Evolutionary conservation across 2,888 invertebrate species (phyloP).

Genomic region (Myopa testacea): DNA sequence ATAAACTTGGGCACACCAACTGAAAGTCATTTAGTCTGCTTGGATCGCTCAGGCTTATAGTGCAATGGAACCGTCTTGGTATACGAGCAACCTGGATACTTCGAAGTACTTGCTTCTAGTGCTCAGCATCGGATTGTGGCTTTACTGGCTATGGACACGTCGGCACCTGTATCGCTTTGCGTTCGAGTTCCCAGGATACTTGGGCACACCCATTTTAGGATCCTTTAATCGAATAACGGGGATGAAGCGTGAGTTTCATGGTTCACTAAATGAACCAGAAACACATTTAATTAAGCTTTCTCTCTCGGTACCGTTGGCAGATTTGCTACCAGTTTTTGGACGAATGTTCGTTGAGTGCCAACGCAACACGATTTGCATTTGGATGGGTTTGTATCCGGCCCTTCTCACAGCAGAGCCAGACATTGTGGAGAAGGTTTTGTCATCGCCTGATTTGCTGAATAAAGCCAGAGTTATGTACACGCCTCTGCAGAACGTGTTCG

Average conservation of each 20-base stretch:
- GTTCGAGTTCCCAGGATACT: slow-evolving; percentile 39
- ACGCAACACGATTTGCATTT: slow-evolving; percentile 42
- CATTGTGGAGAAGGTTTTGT: slow-evolving; percentile 46
- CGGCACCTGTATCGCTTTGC: slow-evolving; percentile 42
- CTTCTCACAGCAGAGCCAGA: slow-evolving; percentile 47
- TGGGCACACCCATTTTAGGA: slow-evolving; percentile 43
- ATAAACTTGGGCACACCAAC: no score
- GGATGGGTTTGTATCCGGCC: slow-evolving; percentile 46
- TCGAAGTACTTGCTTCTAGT: slow-evolving; percentile 12
- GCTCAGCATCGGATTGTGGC: slow-evolving; percentile 39
- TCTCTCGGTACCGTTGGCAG: slow-evolving; percentile 2
- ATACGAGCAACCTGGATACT: not conserved
- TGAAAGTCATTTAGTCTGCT: no score
- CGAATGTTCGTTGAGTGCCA: slow-evolving; percentile 40
- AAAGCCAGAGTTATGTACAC: slow-evolving; percentile 42
- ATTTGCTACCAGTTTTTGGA: slow-evolving; percentile 18
- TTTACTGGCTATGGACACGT: slow-evolving; percentile 45
- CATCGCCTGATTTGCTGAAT: slow-evolving; percentile 47
- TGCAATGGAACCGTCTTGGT: not conserved
- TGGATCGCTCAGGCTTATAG: no score
- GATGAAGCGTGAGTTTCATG: slow-evolving; percentile 38
- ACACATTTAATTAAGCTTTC: not conserved
- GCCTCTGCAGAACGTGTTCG: slow-evolving; percentile 28
- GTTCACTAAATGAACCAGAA: not conserved
- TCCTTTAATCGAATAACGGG: slow-evolving; percentile 25